Percentiles rank a stretch among this genome's conserved stretches.
These are phyloP conservation scores for Leucophenga montana DNA, from an alignment of 2,888 invertebrate species.

Conservation along the genomic window DNA sequence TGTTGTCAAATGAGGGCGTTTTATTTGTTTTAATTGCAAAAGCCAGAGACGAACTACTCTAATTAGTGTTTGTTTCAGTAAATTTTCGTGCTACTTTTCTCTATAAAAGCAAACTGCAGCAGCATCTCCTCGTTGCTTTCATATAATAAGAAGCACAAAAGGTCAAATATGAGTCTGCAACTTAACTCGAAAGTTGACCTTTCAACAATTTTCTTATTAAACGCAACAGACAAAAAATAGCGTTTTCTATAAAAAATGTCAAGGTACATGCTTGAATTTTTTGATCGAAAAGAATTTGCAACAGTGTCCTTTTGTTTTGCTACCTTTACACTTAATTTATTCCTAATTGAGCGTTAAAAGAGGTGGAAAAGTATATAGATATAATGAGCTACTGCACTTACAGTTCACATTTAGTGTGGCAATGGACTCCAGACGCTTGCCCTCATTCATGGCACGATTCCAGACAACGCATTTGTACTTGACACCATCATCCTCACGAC, in stretches of 20 bases:
- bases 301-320: background rate
- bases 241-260: too few species aligned
- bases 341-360: constrained; percentile 8
- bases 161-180: too few species aligned
- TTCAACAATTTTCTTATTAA: too few species aligned
- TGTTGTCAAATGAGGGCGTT: constrained; percentile 1
- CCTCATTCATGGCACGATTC: constrained; percentile 90
- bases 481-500: constrained; percentile 88
- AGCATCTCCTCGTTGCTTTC: too few species aligned
- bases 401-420: constrained; percentile 91
- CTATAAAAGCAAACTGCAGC: too few species aligned
- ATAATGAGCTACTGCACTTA: constrained; percentile 75
- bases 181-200: too few species aligned
- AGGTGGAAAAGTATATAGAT: background rate
- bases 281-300: background rate
- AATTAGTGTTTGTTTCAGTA: constrained; percentile 10
- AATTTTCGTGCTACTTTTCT: too few species aligned
- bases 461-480: constrained; percentile 89
- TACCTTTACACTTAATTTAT: constrained; percentile 13
- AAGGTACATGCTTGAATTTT: too few species aligned
- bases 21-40: constrained; percentile 19
- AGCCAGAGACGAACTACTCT: background rate
- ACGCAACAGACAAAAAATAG: too few species aligned
- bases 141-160: too few species aligned
- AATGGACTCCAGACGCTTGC: constrained; percentile 84